A percentile compares a stretch with the other conserved stretches of the same genome.
phyloP scores from a whole-genome alignment of 2,113 vertebrate species.

The Isurus oxyrinchus region DNA sequence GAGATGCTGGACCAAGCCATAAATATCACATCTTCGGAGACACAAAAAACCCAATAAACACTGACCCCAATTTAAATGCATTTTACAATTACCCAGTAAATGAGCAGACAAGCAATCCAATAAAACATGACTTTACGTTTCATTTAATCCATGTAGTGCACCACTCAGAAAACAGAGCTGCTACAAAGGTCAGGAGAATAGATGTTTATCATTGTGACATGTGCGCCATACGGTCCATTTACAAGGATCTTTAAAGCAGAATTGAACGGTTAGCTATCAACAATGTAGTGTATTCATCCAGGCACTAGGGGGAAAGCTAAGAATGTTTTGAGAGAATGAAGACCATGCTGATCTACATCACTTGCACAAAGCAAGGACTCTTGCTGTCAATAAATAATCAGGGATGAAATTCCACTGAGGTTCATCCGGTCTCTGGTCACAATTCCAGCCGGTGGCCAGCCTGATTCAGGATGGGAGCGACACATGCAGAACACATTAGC shows the following conservation, averaged over 20 bases:
- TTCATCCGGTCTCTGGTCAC: neutral
- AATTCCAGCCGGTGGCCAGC: no score
- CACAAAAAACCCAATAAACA: neutral
- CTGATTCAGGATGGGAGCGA: neutral
- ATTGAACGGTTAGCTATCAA: neutral
- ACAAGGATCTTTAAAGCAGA: neutral
- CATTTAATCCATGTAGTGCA: neutral
- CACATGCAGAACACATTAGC: neutral
- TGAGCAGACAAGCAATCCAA: constrained; percentile 25
- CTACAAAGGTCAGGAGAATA: constrained; percentile 6
- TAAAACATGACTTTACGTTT: constrained; percentile 28
- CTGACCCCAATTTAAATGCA: constrained; percentile 32
- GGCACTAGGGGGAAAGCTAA: neutral
- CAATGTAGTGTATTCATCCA: neutral
- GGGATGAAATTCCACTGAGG: neutral
- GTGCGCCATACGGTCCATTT: neutral
- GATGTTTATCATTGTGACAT: constrained; percentile 22
- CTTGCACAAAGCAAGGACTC: neutral
- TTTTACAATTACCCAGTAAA: constrained; percentile 20
- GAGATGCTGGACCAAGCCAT: neutral
- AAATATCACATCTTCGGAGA: neutral
- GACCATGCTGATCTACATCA: neutral
- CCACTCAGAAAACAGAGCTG: neutral
- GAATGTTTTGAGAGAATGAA: neutral
- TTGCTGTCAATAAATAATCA: neutral